A percentile compares a stretch with the other conserved stretches of the same genome.
Evolutionary conservation across 2,797 vertebrate genomes (phyloP).

Genomic region (Luscinia megarhynchos): DNA sequence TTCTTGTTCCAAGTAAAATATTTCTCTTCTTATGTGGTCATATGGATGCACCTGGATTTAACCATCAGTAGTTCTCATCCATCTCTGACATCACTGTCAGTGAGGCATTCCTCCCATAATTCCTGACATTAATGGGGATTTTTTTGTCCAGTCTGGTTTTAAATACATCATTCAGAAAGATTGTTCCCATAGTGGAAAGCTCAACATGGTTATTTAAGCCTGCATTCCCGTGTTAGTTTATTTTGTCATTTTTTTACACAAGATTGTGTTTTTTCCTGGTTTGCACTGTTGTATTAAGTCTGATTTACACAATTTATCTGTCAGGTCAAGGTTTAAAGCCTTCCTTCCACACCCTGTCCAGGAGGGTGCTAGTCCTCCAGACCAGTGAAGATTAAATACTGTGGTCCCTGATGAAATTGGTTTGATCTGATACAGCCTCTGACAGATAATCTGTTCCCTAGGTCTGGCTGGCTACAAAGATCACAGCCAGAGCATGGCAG

Average conservation of each 20-base stretch:
- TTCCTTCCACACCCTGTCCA: neutral
- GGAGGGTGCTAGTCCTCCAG: neutral
- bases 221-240: neutral
- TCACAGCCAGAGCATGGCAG: slow-evolving; percentile 74
- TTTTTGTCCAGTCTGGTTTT: neutral
- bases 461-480: slow-evolving; percentile 82
- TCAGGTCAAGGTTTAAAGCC: neutral
- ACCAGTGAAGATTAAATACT: neutral
- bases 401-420: neutral
- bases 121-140: neutral
- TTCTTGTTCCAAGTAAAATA: neutral
- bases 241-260: neutral
- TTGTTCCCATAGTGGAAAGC: neutral
- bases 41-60: neutral
- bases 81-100: neutral
- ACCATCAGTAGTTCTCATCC: neutral
- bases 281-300: neutral
- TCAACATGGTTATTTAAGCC: neutral
- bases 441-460: slow-evolving; percentile 29
- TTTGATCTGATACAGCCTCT: neutral
- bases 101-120: neutral
- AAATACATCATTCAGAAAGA: neutral
- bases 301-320: neutral
- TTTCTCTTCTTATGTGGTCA: rapidly evolving
- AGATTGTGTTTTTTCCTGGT: neutral